Evolutionary conservation across 1,140 invertebrate species (phyloP).

Genomic region (Drosophila sp.): DNA sequence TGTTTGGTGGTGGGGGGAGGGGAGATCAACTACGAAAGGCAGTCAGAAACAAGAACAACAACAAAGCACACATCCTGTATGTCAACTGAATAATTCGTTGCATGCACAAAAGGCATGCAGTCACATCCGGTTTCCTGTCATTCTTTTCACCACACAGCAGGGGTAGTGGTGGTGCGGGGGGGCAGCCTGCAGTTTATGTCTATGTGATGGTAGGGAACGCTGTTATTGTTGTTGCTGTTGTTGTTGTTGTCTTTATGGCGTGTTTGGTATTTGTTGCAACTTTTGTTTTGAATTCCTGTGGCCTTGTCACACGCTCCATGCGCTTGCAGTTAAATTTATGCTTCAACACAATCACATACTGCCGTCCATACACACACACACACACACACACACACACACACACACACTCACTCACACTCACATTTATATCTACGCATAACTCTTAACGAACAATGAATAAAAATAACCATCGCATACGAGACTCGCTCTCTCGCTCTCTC

Average conservation of each 20-base stretch:
- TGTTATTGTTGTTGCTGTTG: constrained; percentile 13
- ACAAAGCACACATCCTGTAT: constrained; percentile 81
- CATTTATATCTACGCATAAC: constrained; percentile 36
- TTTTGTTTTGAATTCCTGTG: constrained; percentile 83
- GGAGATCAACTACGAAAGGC: constrained; percentile 19
- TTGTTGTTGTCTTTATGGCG: constrained; percentile 76
- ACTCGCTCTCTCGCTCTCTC: constrained; percentile 11
- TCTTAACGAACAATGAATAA: constrained; percentile 70
- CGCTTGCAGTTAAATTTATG: constrained; percentile 78
- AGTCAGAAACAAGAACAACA: constrained; percentile 53
- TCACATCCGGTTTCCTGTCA: constrained; percentile 83
- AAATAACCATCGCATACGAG: constrained; percentile 30
- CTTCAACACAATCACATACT: constrained; percentile 55
- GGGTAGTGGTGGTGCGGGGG: constrained; percentile 27
- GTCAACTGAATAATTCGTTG: constrained; percentile 83
- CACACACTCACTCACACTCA: constrained; percentile 13
- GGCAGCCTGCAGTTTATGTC: constrained; percentile 71
- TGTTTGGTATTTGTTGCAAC: constrained; percentile 82
- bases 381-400: constrained; percentile 27
- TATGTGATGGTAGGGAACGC: constrained; percentile 30
- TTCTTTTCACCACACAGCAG: constrained; percentile 70
- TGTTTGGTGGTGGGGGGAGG: neutral
- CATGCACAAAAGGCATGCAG: constrained; percentile 82
- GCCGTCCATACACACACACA: constrained; percentile 35
- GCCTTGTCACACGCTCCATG: constrained; percentile 79